These are phyloP conservation scores for Ctenopoma multispine DNA, from an alignment of 2,797 vertebrate species.

Conservation along the genomic window DNA sequence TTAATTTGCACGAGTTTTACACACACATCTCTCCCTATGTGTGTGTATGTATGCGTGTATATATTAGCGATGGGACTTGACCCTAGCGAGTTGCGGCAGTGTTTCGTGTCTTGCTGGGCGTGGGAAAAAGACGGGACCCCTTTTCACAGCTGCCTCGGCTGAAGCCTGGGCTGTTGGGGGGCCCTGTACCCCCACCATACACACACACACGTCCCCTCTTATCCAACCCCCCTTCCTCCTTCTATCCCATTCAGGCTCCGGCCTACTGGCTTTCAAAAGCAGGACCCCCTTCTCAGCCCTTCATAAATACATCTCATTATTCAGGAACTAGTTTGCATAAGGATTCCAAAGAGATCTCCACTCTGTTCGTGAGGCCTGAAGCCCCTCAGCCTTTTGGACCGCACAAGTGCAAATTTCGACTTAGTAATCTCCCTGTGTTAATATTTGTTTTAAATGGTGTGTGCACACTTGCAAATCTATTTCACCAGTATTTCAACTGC, in stretches of 20 bases:
- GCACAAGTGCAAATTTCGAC: constrained; percentile 79
- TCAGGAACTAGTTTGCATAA: constrained; percentile 86
- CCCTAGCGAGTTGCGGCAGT: constrained; percentile 87
- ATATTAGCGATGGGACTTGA: constrained; percentile 91
- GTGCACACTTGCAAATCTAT: constrained; percentile 55
- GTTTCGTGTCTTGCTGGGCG: constrained; percentile 90
- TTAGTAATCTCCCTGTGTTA: constrained; percentile 79
- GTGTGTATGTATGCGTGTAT: constrained; percentile 82
- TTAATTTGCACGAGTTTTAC: constrained; percentile 86
- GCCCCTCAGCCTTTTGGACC: constrained; percentile 77
- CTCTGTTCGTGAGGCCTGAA: constrained; percentile 76
- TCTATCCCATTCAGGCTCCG: constrained; percentile 82
- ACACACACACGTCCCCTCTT: constrained; percentile 60
- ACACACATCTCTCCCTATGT: constrained; percentile 65
- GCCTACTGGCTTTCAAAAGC: constrained; percentile 84
- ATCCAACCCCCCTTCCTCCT: constrained; percentile 52
- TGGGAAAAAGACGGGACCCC: constrained; percentile 93
- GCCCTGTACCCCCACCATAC: constrained; percentile 76
- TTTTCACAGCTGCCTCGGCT: constrained; percentile 92
- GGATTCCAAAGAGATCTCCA: constrained; percentile 85
- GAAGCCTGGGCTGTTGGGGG: constrained; percentile 87
- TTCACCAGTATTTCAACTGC: constrained; percentile 15
- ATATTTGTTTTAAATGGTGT: constrained; percentile 78
- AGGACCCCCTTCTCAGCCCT: constrained; percentile 76
- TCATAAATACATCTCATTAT: constrained; percentile 94